These are phyloP conservation scores for Anser cygnoides DNA, from an alignment of 2,113 vertebrate species.

Conservation along the genomic window DNA sequence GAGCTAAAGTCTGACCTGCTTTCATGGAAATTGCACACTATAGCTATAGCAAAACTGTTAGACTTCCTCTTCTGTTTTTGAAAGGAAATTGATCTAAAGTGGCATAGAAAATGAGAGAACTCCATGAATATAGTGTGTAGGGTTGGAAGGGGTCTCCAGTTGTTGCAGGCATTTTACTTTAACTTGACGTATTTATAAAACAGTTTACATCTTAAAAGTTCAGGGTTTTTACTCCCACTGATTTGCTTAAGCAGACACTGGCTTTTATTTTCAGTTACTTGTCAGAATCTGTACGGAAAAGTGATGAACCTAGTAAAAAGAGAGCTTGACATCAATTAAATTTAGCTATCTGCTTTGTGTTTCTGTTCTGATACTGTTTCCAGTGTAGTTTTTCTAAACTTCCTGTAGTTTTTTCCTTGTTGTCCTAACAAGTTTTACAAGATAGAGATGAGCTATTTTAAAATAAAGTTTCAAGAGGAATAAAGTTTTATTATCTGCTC, in stretches of 20 bases:
- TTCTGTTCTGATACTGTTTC: constrained; percentile 48
- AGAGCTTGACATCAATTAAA: constrained; percentile 66
- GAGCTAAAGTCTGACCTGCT: not conserved
- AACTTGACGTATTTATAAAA: constrained; percentile 70
- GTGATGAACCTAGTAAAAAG: constrained; percentile 57
- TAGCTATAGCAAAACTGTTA: not conserved
- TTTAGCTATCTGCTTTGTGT: constrained; percentile 48
- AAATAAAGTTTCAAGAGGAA: not conserved
- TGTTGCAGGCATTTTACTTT: constrained; percentile 51
- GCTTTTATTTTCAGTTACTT: constrained; percentile 54
- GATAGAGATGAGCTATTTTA: constrained; percentile 23
- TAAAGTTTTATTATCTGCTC: not conserved
- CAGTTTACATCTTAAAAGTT: constrained; percentile 60
- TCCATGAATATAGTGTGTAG: not conserved
- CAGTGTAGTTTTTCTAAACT: constrained; percentile 24
- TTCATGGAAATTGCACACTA: not conserved
- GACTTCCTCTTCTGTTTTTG: not conserved
- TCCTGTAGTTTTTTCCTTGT: constrained; percentile 32
- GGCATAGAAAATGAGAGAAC: not conserved
- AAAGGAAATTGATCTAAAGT: not conserved
- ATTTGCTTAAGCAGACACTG: constrained; percentile 45
- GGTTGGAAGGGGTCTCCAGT: constrained; percentile 4
- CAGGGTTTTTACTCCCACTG: constrained; percentile 57
- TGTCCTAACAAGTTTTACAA: not conserved
- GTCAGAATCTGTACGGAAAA: constrained; percentile 54